phyloP scores from a whole-genome alignment of 2,888 invertebrate genomes.

The Prenolepis imparis region DNA sequence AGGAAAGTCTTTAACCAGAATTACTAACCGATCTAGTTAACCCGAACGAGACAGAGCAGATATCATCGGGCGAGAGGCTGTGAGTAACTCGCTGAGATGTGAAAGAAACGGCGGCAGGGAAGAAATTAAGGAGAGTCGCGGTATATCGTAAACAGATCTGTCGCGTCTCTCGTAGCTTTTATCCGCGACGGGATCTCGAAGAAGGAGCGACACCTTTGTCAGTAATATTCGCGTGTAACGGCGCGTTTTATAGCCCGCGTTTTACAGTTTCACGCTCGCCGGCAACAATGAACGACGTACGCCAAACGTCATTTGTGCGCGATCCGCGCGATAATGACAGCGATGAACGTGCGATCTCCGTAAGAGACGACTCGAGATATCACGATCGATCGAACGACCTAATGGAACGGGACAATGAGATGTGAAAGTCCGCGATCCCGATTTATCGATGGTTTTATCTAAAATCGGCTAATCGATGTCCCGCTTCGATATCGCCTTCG shows the following conservation, averaged over 20 bases:
- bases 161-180: constrained; percentile 58
- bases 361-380: constrained; percentile 21
- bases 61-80: constrained; percentile 10
- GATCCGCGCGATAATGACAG: constrained; percentile 25
- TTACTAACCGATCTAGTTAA: constrained; percentile 1
- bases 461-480: background rate
- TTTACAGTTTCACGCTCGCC: constrained; percentile 58
- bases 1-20: constrained; percentile 29
- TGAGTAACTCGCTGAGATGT: constrained; percentile 25
- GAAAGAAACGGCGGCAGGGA: constrained; percentile 52
- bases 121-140: constrained; percentile 45
- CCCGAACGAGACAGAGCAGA: constrained; percentile 1
- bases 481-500: background rate
- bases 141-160: constrained; percentile 73
- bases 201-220: constrained; percentile 60
- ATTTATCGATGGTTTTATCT: constrained; percentile 10
- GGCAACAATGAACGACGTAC: constrained; percentile 61
- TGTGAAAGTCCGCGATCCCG: constrained; percentile 17
- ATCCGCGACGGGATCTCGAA: constrained; percentile 69
- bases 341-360: background rate
- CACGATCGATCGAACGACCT: constrained; percentile 34
- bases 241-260: constrained; percentile 50
- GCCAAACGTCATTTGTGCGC: constrained; percentile 43
- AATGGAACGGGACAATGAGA: background rate
- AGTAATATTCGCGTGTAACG: constrained; percentile 50